Percentiles rank a stretch among this genome's conserved stretches.
Conservation (phyloP, 2,113 vertebrate species). For the Electrona antarctica region DNA sequence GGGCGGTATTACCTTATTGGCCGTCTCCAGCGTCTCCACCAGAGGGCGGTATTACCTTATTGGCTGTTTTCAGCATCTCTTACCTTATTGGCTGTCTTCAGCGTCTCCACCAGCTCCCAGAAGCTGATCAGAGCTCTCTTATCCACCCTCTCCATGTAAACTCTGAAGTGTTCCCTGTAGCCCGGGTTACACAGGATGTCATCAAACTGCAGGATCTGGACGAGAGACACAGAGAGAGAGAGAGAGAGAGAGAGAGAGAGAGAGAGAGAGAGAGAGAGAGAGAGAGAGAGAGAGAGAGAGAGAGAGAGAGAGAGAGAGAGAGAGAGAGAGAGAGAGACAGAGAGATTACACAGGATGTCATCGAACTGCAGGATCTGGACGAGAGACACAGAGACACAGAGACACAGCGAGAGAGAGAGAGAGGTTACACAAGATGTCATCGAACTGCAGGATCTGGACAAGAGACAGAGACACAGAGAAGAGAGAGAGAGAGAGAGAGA, state of each 20-base stretch:
- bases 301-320: no score
- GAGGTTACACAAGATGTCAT: not conserved
- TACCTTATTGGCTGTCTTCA: slow-evolving; percentile 86
- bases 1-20: no score
- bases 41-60: slow-evolving; percentile 29
- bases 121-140: slow-evolving; percentile 89
- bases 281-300: no score
- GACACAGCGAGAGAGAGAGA: no score
- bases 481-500: no score
- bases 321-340: no score
- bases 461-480: no score
- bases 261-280: no score
- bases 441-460: not conserved
- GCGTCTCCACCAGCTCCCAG: slow-evolving; percentile 94
- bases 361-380: not conserved
- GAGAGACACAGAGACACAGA: no score
- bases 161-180: slow-evolving; percentile 89
- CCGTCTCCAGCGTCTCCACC: no score
- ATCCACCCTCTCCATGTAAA: slow-evolving; percentile 94
- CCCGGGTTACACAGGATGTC: slow-evolving; percentile 89
- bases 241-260: not conserved
- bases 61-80: slow-evolving; percentile 91
- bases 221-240: not conserved
- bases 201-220: slow-evolving; percentile 95
- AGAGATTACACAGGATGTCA: no score